Percentiles rank a stretch among this genome's conserved stretches.
These are phyloP conservation scores for Cygnus olor DNA, from an alignment of 2,797 vertebrate genomes.

Conservation along the genomic window DNA sequence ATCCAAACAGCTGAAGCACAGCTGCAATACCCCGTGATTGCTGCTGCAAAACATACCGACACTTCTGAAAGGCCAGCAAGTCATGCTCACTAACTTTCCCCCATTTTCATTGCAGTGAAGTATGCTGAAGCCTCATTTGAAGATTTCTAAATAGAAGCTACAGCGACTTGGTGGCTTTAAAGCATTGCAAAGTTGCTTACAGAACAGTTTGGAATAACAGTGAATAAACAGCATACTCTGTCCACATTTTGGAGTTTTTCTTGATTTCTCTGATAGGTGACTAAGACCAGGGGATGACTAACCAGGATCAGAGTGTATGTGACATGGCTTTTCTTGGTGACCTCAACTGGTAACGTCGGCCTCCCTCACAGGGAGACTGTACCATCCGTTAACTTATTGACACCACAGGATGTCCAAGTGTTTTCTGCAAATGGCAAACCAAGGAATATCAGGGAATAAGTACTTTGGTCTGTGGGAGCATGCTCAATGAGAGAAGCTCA, in stretches of 20 bases:
- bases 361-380: not conserved
- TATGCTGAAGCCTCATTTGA: not conserved
- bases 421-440: not conserved
- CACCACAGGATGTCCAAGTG: not conserved
- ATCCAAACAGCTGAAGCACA: not conserved
- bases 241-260: not conserved
- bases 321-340: not conserved
- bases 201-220: not conserved
- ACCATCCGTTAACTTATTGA: not conserved
- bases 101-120: not conserved
- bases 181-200: not conserved
- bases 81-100: not conserved
- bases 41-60: not conserved
- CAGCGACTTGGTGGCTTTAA: not conserved
- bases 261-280: not conserved
- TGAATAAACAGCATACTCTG: not conserved
- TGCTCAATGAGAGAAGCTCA: not conserved
- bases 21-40: not conserved
- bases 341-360: not conserved
- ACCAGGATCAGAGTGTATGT: not conserved
- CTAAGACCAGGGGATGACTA: not conserved
- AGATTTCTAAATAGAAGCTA: not conserved
- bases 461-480: not conserved
- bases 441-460: not conserved
- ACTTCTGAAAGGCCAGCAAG: not conserved